Conservation (phyloP, 64 coral and sea anemone species). For the Pocillopora verrucosa region DNA sequence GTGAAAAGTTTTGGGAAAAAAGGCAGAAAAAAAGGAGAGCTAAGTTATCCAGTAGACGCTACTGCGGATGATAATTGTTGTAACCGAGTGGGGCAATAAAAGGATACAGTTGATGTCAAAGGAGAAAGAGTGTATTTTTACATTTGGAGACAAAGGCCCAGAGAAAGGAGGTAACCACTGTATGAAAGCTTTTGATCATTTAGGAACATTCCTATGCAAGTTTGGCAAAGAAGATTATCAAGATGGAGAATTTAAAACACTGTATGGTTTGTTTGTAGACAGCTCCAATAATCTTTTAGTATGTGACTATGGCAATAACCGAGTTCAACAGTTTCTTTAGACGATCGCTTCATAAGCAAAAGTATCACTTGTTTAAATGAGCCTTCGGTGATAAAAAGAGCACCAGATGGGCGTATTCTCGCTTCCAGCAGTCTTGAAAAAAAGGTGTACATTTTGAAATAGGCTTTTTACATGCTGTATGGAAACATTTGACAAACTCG, state of each 20-base stretch:
- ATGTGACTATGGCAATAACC: conserved; percentile 34
- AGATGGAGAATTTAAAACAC: conserved; percentile 12
- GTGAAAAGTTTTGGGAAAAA: conserved; percentile 8
- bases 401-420: conserved; percentile 1
- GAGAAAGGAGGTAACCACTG: not conserved
- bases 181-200: conserved; percentile 39
- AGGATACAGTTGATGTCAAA: conserved; percentile 35
- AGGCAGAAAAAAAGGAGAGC: conserved; percentile 21
- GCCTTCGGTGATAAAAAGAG: not conserved
- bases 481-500: too few species aligned
- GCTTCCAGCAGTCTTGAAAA: not conserved
- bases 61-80: conserved; percentile 50
- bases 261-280: conserved; percentile 15
- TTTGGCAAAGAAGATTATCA: not conserved
- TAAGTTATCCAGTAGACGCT: conserved; percentile 15
- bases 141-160: not conserved
- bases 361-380: not conserved
- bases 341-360: conserved; percentile 34
- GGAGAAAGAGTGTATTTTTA: too few species aligned
- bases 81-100: conserved; percentile 9
- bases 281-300: conserved; percentile 18
- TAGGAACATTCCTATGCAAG: not conserved
- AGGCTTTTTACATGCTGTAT: too few species aligned
- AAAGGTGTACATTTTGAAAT: too few species aligned
- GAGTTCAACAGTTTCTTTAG: conserved; percentile 36